Base-by-base conservation (phyloP, 2,797 vertebrate species). In the Pteronotus mesoamericanus region DNA sequence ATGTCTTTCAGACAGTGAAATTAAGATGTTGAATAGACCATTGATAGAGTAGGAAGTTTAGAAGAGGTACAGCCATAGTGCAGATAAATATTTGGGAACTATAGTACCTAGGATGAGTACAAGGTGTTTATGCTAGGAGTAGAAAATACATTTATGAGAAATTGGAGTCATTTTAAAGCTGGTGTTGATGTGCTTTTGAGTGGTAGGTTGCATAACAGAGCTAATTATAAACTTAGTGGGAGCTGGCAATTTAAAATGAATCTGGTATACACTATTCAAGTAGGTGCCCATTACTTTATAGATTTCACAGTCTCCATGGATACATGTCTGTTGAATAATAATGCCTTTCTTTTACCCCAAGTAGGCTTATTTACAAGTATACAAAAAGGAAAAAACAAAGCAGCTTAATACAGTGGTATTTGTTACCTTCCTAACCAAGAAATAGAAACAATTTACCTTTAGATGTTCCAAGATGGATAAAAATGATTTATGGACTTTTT, bases 91-190 rank as follows among this genome's bases (percentile, higher is more conserved):
- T 55, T 86, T 82, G 69, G 9, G 8, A 37, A 34, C 69, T 92
- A 57, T 14, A 88, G 3, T 75, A 66, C 32, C n/a, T 87, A 37
- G 37, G 18, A 69, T 90, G 78, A 84, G 53, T 91, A 84, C 69
- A 94, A 53, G 14, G 66, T 53, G 57, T 21, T 82, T 75, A 59
- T 83, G 44, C 16, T 89, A 48, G 16, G 16, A 72, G 55, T 89
- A 66, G 72, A 88, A 95, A 69, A 82, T 75, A 72, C 37, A 48
- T 74, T 68, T 82, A 15, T 21, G 77, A 89, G 92, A 92, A 85
- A 78, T 61, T 79, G 2, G 5, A 69, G 24, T 32, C n/a, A 34
- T 75, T 93, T 14, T 71, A 83, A 93, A 96, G 64, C 29, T 90
- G 14, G 75, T 84, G 39, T 0, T 94, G 57, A 42, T 22, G 6